Percentiles rank a stretch among this genome's conserved stretches.
Conservation (phyloP, 1,140 invertebrate species). For the Campoletis sonorensis region DNA sequence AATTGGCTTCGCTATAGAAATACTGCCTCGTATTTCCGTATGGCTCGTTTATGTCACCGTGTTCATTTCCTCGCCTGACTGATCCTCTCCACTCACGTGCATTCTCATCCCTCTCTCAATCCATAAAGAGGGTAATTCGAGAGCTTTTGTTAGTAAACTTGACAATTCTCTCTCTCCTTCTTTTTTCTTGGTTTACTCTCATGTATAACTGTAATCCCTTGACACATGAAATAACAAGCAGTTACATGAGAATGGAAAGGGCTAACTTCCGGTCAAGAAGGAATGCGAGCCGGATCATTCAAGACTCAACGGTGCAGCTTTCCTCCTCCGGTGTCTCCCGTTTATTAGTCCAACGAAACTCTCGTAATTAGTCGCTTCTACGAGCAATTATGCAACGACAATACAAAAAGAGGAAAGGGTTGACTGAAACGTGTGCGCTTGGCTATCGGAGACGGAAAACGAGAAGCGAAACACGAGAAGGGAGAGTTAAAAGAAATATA, state of each 20-base stretch:
- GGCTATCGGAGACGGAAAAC: constrained; percentile 11
- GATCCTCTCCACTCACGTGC: background rate
- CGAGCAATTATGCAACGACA: constrained; percentile 53
- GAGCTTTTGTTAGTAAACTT: constrained; percentile 7
- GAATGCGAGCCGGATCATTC: constrained; percentile 28
- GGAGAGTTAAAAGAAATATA: background rate
- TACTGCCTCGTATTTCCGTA: background rate
- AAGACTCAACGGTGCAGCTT: background rate
- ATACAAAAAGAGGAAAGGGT: constrained; percentile 13
- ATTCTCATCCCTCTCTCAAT: background rate
- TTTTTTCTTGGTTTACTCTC: background rate
- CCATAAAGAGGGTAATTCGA: constrained; percentile 19
- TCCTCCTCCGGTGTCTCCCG: background rate
- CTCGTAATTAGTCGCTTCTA: constrained; percentile 62
- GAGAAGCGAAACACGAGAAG: constrained; percentile 11
- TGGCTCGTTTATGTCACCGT: background rate
- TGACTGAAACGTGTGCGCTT: background rate
- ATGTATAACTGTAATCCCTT: background rate
- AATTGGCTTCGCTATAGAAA: constrained; percentile 16
- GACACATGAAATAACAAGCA: background rate
- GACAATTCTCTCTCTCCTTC: background rate
- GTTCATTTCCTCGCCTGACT: constrained; percentile 20
- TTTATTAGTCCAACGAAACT: background rate
- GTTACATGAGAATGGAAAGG: background rate
- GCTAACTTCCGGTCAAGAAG: constrained; percentile 3